A percentile compares a stretch with the other conserved stretches of the same genome.
Evolutionary conservation across 2,888 invertebrate species (phyloP).

Genomic region (Diogma glabrata): DNA sequence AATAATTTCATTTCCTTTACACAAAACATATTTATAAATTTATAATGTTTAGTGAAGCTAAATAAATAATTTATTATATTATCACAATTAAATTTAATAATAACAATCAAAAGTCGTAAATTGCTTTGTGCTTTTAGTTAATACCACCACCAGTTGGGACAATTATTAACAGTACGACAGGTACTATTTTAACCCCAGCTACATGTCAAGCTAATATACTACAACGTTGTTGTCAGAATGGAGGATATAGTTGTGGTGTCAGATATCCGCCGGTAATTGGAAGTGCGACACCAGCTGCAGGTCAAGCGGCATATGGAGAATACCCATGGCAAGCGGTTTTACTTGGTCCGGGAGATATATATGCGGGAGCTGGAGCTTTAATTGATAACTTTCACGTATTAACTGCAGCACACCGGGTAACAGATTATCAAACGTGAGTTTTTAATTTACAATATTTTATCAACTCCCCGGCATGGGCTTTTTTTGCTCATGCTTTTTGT

Average conservation of each 20-base stretch:
- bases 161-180: neutral
- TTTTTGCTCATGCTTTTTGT: too few species aligned
- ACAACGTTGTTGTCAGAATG: conserved; percentile 28
- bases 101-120: too few species aligned
- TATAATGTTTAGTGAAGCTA: too few species aligned
- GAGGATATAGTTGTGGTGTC: conserved; percentile 30
- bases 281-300: conserved; percentile 33
- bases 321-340: conserved; percentile 64
- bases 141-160: neutral
- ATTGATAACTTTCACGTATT: conserved; percentile 54
- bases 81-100: too few species aligned
- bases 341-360: conserved; percentile 47
- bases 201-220: conserved; percentile 27
- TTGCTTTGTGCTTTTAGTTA: neutral
- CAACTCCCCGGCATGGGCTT: too few species aligned
- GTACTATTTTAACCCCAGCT: neutral
- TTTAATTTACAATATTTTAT: too few species aligned
- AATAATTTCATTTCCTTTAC: too few species aligned
- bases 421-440: conserved; percentile 43
- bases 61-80: too few species aligned
- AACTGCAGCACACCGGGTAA: conserved; percentile 61
- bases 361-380: conserved; percentile 61
- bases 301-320: conserved; percentile 53
- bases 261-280: conserved; percentile 25
- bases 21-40: too few species aligned